Evolutionary conservation across 2,797 vertebrate genomes (phyloP).

Genomic region (Melanogrammus aeglefinus): DNA sequence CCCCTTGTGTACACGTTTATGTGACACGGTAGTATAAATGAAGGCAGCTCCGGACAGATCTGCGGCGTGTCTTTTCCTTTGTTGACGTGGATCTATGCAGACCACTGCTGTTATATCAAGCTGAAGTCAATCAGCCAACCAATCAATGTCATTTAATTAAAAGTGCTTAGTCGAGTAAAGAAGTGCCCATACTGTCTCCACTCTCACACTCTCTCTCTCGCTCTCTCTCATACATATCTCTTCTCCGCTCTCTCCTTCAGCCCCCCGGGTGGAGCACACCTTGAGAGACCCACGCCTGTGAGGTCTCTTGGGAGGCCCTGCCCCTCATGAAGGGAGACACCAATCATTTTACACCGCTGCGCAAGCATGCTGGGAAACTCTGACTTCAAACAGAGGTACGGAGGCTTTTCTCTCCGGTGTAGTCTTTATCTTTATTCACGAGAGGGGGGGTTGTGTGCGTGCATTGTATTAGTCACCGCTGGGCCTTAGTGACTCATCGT

Average conservation of each 20-base stretch:
- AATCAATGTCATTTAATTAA: background rate
- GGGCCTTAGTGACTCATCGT: too few species aligned
- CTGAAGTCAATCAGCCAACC: background rate
- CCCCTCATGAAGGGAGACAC: constrained; percentile 92
- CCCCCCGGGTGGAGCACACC: constrained; percentile 87
- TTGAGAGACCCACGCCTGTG: constrained; percentile 88
- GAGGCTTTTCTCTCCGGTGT: background rate
- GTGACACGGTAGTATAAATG: too few species aligned
- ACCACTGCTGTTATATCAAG: background rate
- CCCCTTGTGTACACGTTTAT: background rate
- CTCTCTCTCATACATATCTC: background rate
- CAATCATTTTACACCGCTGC: constrained; percentile 91
- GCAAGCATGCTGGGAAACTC: constrained; percentile 93
- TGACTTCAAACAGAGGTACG: constrained; percentile 96
- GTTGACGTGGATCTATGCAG: too few species aligned
- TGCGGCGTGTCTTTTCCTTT: background rate
- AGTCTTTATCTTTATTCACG: background rate
- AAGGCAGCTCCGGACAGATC: background rate
- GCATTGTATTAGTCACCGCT: background rate
- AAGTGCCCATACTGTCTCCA: background rate
- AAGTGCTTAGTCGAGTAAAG: background rate
- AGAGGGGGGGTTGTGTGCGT: background rate
- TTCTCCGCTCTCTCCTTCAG: constrained; percentile 56
- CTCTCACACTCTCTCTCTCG: background rate
- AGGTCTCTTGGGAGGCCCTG: constrained; percentile 89